phyloP scores from a whole-genome alignment of 2,888 invertebrate species.

The Phyto melanocephala region DNA sequence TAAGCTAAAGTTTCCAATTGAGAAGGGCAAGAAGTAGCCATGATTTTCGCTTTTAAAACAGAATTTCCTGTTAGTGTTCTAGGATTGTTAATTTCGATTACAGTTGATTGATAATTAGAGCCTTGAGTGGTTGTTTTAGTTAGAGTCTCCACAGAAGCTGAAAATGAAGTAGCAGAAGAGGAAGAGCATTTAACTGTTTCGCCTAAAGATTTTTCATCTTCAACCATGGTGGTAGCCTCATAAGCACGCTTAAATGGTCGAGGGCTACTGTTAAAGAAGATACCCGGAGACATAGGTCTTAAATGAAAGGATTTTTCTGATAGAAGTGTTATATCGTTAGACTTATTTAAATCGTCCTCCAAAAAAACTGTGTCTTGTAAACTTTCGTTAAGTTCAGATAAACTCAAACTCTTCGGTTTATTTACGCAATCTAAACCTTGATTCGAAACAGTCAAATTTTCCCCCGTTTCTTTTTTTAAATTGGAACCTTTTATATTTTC shows the following conservation, averaged over 20 bases:
- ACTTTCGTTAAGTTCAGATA: not conserved
- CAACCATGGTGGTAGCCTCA: not conserved
- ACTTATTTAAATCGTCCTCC: not conserved
- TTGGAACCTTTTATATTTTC: not conserved
- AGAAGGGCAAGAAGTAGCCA: not conserved
- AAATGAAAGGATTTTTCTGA: slow-evolving; percentile 1
- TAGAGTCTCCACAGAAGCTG: no score
- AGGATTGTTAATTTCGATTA: no score
- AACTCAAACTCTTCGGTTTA: not conserved
- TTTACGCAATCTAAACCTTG: no score
- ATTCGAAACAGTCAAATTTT: no score
- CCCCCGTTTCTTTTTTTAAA: not conserved
- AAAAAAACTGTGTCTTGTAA: not conserved
- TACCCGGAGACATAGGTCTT: not conserved
- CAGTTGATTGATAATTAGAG: no score
- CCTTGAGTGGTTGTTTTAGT: no score
- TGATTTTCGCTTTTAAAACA: not conserved
- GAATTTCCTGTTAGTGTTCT: not conserved
- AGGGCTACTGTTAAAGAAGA: slow-evolving; percentile 38
- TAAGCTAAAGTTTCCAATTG: no score
- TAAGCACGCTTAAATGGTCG: slow-evolving; percentile 28
- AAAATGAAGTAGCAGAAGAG: not conserved
- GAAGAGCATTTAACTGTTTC: not conserved
- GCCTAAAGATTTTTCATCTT: not conserved
- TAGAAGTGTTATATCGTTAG: not conserved